Evolutionary conservation across 2,113 vertebrate genomes (phyloP).

Genomic region (Spilogale gracilis): DNA sequence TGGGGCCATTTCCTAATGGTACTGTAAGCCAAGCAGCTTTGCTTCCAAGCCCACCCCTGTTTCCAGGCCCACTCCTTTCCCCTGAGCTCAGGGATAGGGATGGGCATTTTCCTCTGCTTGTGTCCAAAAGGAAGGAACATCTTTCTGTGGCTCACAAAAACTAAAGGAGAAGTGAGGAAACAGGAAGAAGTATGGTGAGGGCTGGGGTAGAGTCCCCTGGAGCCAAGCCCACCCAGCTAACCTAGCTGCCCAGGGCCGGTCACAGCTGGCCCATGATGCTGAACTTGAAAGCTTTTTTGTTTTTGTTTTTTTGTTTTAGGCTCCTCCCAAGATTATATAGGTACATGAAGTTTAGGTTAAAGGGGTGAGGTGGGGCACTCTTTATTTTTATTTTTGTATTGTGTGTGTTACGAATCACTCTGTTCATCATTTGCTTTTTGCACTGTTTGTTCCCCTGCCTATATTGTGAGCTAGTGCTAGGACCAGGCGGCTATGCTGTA

Average conservation of each 20-base stretch:
- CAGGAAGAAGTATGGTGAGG: conserved; percentile 56
- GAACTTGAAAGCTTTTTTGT: conserved; percentile 75
- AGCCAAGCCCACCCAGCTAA: conserved; percentile 46
- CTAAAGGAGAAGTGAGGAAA: conserved; percentile 76
- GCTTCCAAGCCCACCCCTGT: conserved; percentile 45
- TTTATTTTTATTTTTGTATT: conserved; percentile 80
- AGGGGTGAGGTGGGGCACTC: conserved; percentile 51
- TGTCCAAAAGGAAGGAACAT: conserved; percentile 73
- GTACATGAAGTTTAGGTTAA: conserved; percentile 74
- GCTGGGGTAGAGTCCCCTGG: conserved; percentile 49
- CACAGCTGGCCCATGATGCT: conserved; percentile 51
- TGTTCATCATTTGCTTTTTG: conserved; percentile 73
- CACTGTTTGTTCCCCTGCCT: conserved; percentile 60
- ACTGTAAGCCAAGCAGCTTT: conserved; percentile 77
- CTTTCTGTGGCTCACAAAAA: conserved; percentile 70
- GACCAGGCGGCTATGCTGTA: neutral
- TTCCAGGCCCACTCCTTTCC: conserved; percentile 73
- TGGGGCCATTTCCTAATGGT: conserved; percentile 79
- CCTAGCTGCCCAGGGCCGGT: conserved; percentile 57
- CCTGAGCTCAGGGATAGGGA: conserved; percentile 52
- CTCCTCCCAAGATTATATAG: conserved; percentile 63
- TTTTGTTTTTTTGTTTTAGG: neutral
- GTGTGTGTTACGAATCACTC: conserved; percentile 32
- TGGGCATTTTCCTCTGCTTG: conserved; percentile 75
- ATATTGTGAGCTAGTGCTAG: conserved; percentile 46